These are phyloP conservation scores for Pandemis corylana DNA, from an alignment of 2,888 invertebrate genomes.

Conservation along the genomic window DNA sequence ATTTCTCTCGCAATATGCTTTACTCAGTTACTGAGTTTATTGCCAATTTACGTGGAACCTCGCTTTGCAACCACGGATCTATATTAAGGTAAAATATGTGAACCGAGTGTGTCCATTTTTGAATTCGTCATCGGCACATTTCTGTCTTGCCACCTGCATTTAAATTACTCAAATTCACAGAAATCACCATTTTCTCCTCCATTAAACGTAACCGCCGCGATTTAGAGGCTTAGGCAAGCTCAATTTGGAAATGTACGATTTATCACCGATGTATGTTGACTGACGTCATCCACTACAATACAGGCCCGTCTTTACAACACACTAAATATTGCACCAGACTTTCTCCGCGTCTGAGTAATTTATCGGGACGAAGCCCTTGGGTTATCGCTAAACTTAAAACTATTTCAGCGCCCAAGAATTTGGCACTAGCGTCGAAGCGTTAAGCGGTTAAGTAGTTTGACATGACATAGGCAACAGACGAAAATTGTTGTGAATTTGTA, in stretches of 20 bases:
- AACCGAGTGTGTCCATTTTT: no score
- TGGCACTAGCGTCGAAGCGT: constrained; percentile 1
- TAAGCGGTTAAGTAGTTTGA: background rate
- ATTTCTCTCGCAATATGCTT: background rate
- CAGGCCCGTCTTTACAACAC: background rate
- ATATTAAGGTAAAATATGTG: no score
- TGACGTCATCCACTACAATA: no score
- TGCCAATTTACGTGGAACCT: background rate
- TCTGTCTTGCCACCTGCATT: no score
- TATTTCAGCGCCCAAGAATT: background rate
- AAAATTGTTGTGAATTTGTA: background rate
- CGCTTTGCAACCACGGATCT: no score
- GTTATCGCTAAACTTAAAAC: background rate
- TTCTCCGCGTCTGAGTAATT: background rate
- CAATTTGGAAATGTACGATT: no score
- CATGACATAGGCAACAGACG: background rate
- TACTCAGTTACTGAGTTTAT: background rate
- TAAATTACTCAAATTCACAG: no score
- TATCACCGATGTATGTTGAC: no score
- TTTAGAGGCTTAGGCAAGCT: no score
- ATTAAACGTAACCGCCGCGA: no score
- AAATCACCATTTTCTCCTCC: no score
- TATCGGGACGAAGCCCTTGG: background rate
- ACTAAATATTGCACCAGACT: background rate
- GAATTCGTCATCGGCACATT: no score